These are phyloP conservation scores for Trichomycterus rosablanca DNA, from an alignment of 2,113 vertebrate species.

Conservation along the genomic window DNA sequence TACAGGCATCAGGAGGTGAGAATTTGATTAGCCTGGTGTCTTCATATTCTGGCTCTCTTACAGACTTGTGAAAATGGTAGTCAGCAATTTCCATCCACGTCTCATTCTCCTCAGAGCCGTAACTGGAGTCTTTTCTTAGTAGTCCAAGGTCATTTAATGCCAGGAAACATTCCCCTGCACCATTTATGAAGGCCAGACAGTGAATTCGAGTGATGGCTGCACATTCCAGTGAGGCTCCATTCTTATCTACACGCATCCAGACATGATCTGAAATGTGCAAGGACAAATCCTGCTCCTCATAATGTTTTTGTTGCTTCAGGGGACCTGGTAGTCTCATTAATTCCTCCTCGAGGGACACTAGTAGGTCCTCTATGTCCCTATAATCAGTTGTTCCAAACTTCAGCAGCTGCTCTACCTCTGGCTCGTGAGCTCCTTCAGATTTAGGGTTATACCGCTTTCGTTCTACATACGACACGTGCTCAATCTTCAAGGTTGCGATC, in stretches of 20 bases:
- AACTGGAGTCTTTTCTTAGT: constrained; percentile 68
- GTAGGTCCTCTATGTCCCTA: constrained; percentile 79
- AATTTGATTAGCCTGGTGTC: constrained; percentile 81
- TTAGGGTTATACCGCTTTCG: constrained; percentile 87
- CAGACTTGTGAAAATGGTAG: constrained; percentile 79
- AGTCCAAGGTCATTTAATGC: constrained; percentile 85
- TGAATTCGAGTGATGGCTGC: constrained; percentile 77
- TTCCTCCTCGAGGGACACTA: constrained; percentile 81
- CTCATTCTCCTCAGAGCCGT: constrained; percentile 73
- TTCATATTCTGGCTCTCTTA: constrained; percentile 75
- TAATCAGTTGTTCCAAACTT: constrained; percentile 87
- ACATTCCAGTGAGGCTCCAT: constrained; percentile 71
- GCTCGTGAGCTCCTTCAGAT: constrained; percentile 78
- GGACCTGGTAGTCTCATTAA: constrained; percentile 71
- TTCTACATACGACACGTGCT: constrained; percentile 82
- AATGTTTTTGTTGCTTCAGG: constrained; percentile 71
- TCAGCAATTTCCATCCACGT: constrained; percentile 80
- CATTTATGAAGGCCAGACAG: constrained; percentile 86
- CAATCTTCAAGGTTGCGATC: constrained; percentile 88
- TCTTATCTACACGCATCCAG: constrained; percentile 79
- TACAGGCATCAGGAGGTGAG: constrained; percentile 76
- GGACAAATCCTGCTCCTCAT: constrained; percentile 87
- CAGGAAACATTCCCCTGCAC: constrained; percentile 79
- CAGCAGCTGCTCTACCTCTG: constrained; percentile 85
- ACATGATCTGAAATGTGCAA: constrained; percentile 87